These are phyloP conservation scores for Aphidoletes aphidimyza DNA, from an alignment of 2,888 invertebrate genomes.

Conservation along the genomic window DNA sequence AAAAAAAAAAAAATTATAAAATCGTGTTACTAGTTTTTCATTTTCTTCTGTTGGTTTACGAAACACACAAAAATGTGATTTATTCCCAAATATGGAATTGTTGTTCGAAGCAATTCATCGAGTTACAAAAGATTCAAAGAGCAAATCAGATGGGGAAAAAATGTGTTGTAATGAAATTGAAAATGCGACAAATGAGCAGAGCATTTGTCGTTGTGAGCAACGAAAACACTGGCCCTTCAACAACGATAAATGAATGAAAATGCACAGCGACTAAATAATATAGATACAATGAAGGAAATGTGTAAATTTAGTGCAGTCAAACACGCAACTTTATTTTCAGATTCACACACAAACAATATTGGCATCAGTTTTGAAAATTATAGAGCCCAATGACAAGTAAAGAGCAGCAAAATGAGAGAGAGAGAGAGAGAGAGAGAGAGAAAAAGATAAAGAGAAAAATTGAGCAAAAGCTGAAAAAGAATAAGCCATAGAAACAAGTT, in stretches of 20 bases:
- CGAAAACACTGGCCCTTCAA: background rate
- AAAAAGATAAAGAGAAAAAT: background rate
- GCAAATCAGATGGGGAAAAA: background rate
- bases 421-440: background rate
- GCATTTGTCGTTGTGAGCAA: too few species aligned
- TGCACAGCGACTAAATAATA: background rate
- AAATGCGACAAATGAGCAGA: background rate
- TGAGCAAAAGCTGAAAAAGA: too few species aligned
- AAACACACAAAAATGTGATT: background rate
- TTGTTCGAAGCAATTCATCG: background rate
- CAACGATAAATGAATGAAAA: constrained; percentile 11
- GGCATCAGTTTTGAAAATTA: constrained; percentile 11
- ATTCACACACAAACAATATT: constrained; percentile 45
- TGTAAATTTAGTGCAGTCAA: constrained; percentile 23
- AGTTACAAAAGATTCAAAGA: background rate
- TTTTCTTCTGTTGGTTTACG: background rate
- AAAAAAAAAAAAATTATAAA: background rate
- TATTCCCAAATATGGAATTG: background rate
- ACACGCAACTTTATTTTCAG: constrained; percentile 41
- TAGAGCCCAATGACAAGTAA: constrained; percentile 30
- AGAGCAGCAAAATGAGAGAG: too few species aligned
- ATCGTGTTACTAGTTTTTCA: background rate
- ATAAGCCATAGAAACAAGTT: too few species aligned
- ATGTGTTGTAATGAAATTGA: too few species aligned
- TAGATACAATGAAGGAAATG: background rate